Evolutionary conservation across 2,797 vertebrate genomes (phyloP).

Genomic region (Onychomys arenicola): DNA sequence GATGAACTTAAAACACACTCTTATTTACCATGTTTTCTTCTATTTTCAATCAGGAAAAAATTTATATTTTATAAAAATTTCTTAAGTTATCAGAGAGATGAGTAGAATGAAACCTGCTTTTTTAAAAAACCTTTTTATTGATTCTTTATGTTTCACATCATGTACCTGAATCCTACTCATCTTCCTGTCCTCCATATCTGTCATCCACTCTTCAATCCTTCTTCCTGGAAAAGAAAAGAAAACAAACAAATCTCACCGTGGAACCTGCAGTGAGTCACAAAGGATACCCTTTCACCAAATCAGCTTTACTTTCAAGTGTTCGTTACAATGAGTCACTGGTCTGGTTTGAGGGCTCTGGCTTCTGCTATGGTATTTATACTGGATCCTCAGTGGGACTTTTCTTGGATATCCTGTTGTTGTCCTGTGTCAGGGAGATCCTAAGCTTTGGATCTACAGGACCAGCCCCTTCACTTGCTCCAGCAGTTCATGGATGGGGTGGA

Average conservation of each 20-base stretch:
- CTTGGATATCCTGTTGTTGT: background rate
- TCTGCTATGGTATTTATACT: background rate
- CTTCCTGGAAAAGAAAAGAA: background rate
- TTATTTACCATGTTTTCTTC: background rate
- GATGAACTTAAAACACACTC: background rate
- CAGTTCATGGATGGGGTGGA: background rate
- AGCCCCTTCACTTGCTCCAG: background rate
- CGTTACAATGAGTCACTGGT: background rate
- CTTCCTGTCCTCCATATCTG: background rate
- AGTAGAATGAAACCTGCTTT: background rate
- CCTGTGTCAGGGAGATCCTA: background rate
- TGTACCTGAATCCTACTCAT: background rate
- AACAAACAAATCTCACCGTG: background rate
- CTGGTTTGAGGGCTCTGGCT: background rate
- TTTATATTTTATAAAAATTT: background rate
- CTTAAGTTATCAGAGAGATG: background rate
- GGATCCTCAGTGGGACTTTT: background rate
- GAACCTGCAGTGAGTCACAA: background rate
- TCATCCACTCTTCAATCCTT: no score
- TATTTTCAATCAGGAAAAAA: background rate
- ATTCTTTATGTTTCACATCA: background rate
- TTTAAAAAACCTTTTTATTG: background rate
- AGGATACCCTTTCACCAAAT: background rate
- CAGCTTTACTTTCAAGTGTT: background rate
- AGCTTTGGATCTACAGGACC: background rate